Percentiles rank a stretch among this genome's conserved stretches.
Conservation (phyloP, 2,888 invertebrate species). For the Harpagoxenus sublaevis region DNA sequence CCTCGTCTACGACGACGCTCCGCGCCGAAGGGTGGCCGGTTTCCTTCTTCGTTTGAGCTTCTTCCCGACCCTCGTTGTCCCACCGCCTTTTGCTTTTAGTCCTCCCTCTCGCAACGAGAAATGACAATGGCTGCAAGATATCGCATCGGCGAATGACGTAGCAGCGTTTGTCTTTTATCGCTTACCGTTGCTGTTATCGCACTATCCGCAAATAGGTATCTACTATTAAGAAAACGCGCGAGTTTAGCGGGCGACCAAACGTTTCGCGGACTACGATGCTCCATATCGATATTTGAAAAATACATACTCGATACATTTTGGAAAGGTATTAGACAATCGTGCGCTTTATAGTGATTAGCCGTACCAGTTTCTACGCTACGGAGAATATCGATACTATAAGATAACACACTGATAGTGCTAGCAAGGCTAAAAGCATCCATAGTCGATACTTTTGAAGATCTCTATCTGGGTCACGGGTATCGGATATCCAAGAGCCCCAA, state of each 20-base stretch:
- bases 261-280: not conserved
- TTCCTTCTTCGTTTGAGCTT: constrained; percentile 41
- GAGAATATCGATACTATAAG: constrained; percentile 12
- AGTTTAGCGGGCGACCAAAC: not conserved
- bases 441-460: constrained; percentile 33
- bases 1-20: constrained; percentile 53
- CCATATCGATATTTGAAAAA: constrained; percentile 20
- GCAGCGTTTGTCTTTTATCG: constrained; percentile 44
- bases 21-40: constrained; percentile 44
- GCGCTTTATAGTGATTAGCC: not conserved
- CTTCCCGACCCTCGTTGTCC: not conserved
- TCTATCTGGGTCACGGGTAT: constrained; percentile 34
- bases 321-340: constrained; percentile 15
- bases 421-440: constrained; percentile 15
- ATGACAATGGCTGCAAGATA: constrained; percentile 59
- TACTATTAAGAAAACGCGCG: constrained; percentile 7
- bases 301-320: not conserved
- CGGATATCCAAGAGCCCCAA: constrained; percentile 9
- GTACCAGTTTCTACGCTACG: not conserved
- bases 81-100: constrained; percentile 34
- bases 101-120: constrained; percentile 32
- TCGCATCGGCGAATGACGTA: constrained; percentile 45
- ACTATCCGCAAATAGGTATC: constrained; percentile 21
- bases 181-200: not conserved
- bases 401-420: not conserved